Percentiles rank a stretch among this genome's conserved stretches.
phyloP scores from a whole-genome alignment of 2,888 invertebrate species.

The Bhutanitis thaidina region DNA sequence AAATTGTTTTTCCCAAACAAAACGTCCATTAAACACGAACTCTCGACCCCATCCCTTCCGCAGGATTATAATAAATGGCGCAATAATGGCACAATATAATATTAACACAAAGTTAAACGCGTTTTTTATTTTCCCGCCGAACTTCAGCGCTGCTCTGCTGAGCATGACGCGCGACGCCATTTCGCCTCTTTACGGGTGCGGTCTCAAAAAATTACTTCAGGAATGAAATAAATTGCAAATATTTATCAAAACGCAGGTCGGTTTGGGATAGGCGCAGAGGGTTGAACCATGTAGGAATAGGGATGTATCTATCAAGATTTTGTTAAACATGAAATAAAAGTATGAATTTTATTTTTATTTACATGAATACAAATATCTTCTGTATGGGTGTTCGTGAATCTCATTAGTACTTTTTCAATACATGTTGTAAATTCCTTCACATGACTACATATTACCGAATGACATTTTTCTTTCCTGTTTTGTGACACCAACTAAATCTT shows the following conservation, averaged over 20 bases:
- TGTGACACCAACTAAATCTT: too few relatives aligned
- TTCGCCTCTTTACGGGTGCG: slow-evolving; percentile 55
- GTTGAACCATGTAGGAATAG: not conserved
- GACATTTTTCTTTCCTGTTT: too few relatives aligned
- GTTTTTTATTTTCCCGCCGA: slow-evolving; percentile 72
- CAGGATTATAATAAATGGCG: slow-evolving; percentile 76
- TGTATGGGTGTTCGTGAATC: too few relatives aligned
- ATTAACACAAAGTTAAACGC: slow-evolving; percentile 79
- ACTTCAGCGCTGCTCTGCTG: slow-evolving; percentile 59
- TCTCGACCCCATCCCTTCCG: slow-evolving; percentile 75
- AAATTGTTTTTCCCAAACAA: slow-evolving; percentile 71
- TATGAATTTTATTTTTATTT: too few relatives aligned
- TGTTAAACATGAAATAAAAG: too few relatives aligned
- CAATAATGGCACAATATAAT: slow-evolving; percentile 79
- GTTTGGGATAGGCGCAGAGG: slow-evolving; percentile 32
- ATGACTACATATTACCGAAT: too few relatives aligned
- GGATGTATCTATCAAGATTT: not conserved
- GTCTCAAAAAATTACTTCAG: slow-evolving; percentile 64
- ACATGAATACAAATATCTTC: too few relatives aligned
- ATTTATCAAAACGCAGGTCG: slow-evolving; percentile 66
- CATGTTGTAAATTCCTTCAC: too few relatives aligned
- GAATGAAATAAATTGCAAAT: slow-evolving; percentile 70
- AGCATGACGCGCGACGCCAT: slow-evolving; percentile 52
- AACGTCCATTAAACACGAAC: slow-evolving; percentile 73
- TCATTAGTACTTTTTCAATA: too few relatives aligned